phyloP scores from a whole-genome alignment of 1,140 invertebrate species.

The Doryteuthis pealeii region DNA sequence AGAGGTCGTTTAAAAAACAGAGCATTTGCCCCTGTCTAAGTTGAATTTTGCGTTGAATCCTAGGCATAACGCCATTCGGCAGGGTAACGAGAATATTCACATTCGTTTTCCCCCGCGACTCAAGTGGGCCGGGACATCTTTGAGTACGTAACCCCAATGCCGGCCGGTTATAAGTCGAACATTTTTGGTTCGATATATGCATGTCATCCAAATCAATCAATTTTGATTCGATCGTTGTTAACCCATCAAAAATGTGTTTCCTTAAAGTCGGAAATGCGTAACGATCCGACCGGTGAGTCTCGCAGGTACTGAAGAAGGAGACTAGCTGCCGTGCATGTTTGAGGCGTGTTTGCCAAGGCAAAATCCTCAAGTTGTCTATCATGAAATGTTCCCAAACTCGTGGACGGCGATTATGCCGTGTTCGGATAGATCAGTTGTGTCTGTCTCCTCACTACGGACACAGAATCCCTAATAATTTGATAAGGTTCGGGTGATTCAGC shows the following conservation, averaged over 20 bases:
- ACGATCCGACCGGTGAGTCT: slow-evolving; percentile 50
- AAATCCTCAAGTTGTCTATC: slow-evolving; percentile 38
- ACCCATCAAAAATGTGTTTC: slow-evolving; percentile 52
- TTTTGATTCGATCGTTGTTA: slow-evolving; percentile 42
- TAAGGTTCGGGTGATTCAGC: slow-evolving; percentile 47
- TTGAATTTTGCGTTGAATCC: slow-evolving; percentile 56
- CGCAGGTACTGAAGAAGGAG: slow-evolving; percentile 52
- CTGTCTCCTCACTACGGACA: slow-evolving; percentile 52
- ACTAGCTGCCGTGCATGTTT: slow-evolving; percentile 42
- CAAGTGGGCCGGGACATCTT: background rate
- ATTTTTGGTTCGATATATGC: slow-evolving; percentile 51
- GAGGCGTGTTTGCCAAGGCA: slow-evolving; percentile 39
- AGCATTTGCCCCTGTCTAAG: slow-evolving; percentile 49
- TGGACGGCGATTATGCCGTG: slow-evolving; percentile 50
- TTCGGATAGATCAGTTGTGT: slow-evolving; percentile 51
- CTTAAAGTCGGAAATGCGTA: slow-evolving; percentile 54
- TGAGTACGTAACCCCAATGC: background rate
- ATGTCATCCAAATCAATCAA: slow-evolving; percentile 57
- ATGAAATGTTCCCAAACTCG: slow-evolving; percentile 47
- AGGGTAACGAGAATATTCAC: slow-evolving; percentile 44
- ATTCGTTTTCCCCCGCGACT: slow-evolving; percentile 18
- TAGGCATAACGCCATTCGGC: slow-evolving; percentile 45
- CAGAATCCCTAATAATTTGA: slow-evolving; percentile 52
- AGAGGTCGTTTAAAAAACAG: slow-evolving; percentile 48
- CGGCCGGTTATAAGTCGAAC: slow-evolving; percentile 19